Conservation (phyloP, 23 tunicate genomes). For the Styela clava region DNA sequence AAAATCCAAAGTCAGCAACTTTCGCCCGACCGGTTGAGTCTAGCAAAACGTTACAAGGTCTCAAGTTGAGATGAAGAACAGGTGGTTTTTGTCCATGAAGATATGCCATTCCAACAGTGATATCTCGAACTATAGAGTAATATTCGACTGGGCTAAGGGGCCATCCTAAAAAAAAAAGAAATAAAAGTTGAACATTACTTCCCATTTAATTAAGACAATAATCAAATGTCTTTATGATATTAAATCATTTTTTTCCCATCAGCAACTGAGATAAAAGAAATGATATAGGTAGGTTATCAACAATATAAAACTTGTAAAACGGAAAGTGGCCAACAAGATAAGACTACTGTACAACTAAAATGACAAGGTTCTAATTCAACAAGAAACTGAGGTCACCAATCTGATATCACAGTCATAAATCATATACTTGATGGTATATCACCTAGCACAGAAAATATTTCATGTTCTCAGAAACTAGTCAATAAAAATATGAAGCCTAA, state of each 20-base stretch:
- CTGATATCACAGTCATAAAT: too few relatives aligned
- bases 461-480: too few relatives aligned
- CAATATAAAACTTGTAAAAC: too few relatives aligned
- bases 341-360: too few relatives aligned
- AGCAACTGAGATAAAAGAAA: background rate
- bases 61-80: slow-evolving; percentile 73
- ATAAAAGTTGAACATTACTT: background rate
- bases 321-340: too few relatives aligned
- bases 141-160: slow-evolving; percentile 33
- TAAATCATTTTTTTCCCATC: background rate
- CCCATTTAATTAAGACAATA: background rate
- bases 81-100: slow-evolving; percentile 91
- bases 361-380: too few relatives aligned
- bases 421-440: too few relatives aligned
- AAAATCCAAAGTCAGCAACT: slow-evolving; percentile 87
- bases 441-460: too few relatives aligned
- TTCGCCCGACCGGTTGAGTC: slow-evolving; percentile 60
- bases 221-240: background rate
- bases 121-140: slow-evolving; percentile 46
- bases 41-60: slow-evolving; percentile 75
- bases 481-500: too few relatives aligned
- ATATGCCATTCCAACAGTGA: slow-evolving; percentile 67
- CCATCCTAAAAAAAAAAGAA: slow-evolving; percentile 33
- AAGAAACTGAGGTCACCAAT: too few relatives aligned
- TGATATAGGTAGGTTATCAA: background rate